These are phyloP conservation scores for Myrmophylax atrothorax DNA, from an alignment of 2,113 vertebrate species.

Conservation along the genomic window DNA sequence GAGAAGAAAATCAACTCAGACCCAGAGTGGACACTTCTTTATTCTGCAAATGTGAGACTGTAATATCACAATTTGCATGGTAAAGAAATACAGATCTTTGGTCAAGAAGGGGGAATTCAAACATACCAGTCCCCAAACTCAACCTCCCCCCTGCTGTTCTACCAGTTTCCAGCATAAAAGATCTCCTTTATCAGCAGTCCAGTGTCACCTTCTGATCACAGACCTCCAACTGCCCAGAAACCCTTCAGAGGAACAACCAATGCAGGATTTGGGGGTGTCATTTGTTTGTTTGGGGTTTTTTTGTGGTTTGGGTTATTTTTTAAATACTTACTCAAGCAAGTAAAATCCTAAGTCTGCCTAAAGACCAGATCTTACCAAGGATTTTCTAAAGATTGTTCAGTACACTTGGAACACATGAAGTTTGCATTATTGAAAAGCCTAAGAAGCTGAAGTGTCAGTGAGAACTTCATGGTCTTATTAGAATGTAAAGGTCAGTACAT, in stretches of 20 bases:
- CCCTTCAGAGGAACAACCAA: neutral
- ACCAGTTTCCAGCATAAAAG: neutral
- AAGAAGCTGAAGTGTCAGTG: neutral
- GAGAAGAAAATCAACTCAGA: neutral
- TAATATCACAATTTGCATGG: neutral
- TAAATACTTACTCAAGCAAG: neutral
- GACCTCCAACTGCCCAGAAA: neutral
- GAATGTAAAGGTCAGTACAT: neutral
- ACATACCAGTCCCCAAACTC: neutral
- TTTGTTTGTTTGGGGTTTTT: neutral
- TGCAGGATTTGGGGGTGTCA: fast-evolving
- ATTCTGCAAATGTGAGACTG: neutral
- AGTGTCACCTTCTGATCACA: neutral
- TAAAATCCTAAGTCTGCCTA: neutral
- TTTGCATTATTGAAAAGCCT: neutral
- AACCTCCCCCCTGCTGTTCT: neutral
- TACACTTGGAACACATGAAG: neutral
- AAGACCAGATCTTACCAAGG: neutral
- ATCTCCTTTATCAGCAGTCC: neutral
- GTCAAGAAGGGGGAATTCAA: neutral
- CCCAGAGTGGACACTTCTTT: neutral
- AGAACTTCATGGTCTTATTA: neutral
- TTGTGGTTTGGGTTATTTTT: fast-evolving
- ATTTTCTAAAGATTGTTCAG: neutral
- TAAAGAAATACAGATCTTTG: neutral